Percentiles rank a stretch among this genome's conserved stretches.
Conservation (phyloP, 2,888 invertebrate genomes). For the Phaedon cochleariae region DNA sequence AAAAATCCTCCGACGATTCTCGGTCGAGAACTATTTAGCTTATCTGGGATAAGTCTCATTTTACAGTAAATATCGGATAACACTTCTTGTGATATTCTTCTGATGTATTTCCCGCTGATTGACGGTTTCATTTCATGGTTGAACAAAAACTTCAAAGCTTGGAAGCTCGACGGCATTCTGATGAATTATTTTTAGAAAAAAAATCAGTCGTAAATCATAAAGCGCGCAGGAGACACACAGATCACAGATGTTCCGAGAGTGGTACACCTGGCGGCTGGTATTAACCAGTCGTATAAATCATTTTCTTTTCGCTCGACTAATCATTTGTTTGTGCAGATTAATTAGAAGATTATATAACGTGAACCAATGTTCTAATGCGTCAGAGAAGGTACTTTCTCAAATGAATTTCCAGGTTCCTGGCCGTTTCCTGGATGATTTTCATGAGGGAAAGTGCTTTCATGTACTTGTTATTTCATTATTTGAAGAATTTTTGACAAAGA, state of each 20-base stretch:
- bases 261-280: slow-evolving; percentile 25
- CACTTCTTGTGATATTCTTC: neutral
- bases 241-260: slow-evolving; percentile 19
- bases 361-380: too few species aligned
- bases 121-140: slow-evolving; percentile 11
- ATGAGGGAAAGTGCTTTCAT: too few species aligned
- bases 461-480: too few species aligned
- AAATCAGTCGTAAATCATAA: slow-evolving; percentile 7
- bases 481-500: too few species aligned
- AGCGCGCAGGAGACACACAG: too few species aligned
- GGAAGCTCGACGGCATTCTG: neutral
- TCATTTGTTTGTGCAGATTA: slow-evolving; percentile 6
- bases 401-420: too few species aligned
- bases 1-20: too few species aligned
- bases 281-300: slow-evolving; percentile 19
- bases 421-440: too few species aligned
- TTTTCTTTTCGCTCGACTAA: slow-evolving; percentile 8
- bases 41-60: too few species aligned
- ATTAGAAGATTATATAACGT: too few species aligned
- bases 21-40: too few species aligned
- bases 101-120: neutral
- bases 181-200: slow-evolving; percentile 14
- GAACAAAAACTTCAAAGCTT: slow-evolving; percentile 18
- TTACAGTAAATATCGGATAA: neutral
- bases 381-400: too few species aligned